Conservation (phyloP, 1,140 invertebrate genomes). For the Drosophila teissieri region DNA sequence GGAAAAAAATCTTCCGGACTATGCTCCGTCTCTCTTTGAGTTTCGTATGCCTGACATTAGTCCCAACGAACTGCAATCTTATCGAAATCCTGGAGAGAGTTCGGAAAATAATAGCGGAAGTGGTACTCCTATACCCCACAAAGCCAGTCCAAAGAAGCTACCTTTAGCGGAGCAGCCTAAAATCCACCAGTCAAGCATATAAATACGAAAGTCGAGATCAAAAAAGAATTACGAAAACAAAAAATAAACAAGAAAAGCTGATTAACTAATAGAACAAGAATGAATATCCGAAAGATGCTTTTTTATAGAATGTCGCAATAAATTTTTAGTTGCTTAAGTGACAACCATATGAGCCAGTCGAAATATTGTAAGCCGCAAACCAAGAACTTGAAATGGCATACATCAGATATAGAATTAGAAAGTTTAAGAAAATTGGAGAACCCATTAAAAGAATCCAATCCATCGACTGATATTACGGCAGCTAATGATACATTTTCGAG, state of each 20-base stretch:
- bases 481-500: not conserved
- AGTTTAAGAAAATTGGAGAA: too few species aligned
- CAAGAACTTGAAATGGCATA: too few species aligned
- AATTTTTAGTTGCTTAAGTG: too few species aligned
- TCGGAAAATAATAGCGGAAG: not conserved
- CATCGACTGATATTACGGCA: too few species aligned
- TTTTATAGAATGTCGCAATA: too few species aligned
- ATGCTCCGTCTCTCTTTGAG: slow-evolving; percentile 13
- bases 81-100: not conserved
- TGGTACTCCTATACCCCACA: not conserved
- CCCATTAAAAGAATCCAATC: too few species aligned
- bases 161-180: not conserved
- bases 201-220: slow-evolving; percentile 17
- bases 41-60: slow-evolving; percentile 47
- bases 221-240: slow-evolving; percentile 16
- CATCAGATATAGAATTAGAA: not conserved
- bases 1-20: not conserved
- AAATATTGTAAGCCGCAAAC: too few species aligned
- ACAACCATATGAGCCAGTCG: too few species aligned
- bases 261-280: too few species aligned
- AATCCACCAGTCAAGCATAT: too few species aligned
- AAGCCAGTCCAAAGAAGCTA: not conserved
- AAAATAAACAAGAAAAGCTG: too few species aligned
- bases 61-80: not conserved
- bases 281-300: too few species aligned